Percentiles rank a stretch among this genome's conserved stretches.
phyloP scores from a whole-genome alignment of 2,888 invertebrate species.

The Trypoxylon attenuatum region DNA sequence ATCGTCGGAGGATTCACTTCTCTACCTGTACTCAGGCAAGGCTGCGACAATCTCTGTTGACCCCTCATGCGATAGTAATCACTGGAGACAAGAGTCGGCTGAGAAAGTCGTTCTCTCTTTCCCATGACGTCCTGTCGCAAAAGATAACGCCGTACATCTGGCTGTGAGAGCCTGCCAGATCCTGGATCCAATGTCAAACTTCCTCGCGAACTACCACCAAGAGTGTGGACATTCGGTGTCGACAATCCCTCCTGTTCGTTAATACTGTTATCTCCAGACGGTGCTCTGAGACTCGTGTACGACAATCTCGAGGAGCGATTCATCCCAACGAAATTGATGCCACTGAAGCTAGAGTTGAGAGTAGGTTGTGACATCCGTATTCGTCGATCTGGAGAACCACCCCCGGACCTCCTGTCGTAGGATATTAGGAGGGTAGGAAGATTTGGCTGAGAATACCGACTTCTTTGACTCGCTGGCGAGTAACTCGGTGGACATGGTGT shows the following conservation, averaged over 20 bases:
- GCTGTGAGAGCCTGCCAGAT: slow-evolving; percentile 56
- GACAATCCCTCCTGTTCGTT: slow-evolving; percentile 63
- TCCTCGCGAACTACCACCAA: slow-evolving; percentile 43
- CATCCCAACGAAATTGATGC: slow-evolving; percentile 59
- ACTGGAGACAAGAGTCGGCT: slow-evolving; percentile 66
- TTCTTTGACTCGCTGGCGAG: slow-evolving; percentile 67
- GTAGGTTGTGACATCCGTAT: slow-evolving; percentile 69
- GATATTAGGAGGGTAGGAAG: slow-evolving; percentile 65
- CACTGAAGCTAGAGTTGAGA: slow-evolving; percentile 62
- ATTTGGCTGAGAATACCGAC: slow-evolving; percentile 69
- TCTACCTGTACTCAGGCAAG: slow-evolving; percentile 58
- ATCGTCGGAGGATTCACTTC: slow-evolving; percentile 28
- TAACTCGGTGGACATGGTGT: slow-evolving; percentile 64
- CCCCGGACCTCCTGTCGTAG: slow-evolving; percentile 50
- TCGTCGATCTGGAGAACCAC: slow-evolving; percentile 59
- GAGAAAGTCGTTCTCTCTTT: slow-evolving; percentile 66
- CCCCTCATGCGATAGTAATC: slow-evolving; percentile 64
- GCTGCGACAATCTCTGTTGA: slow-evolving; percentile 69
- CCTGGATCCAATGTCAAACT: slow-evolving; percentile 43
- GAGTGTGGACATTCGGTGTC: slow-evolving; percentile 57
- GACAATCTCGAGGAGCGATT: slow-evolving; percentile 61
- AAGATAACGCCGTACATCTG: slow-evolving; percentile 53
- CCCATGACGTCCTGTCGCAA: slow-evolving; percentile 49
- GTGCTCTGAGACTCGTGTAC: slow-evolving; percentile 63
- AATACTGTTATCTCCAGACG: slow-evolving; percentile 65